Conservation (phyloP, 30 jellyfish, hydroid and myxozoan species). For the Pseudorhiza aurosa region DNA sequence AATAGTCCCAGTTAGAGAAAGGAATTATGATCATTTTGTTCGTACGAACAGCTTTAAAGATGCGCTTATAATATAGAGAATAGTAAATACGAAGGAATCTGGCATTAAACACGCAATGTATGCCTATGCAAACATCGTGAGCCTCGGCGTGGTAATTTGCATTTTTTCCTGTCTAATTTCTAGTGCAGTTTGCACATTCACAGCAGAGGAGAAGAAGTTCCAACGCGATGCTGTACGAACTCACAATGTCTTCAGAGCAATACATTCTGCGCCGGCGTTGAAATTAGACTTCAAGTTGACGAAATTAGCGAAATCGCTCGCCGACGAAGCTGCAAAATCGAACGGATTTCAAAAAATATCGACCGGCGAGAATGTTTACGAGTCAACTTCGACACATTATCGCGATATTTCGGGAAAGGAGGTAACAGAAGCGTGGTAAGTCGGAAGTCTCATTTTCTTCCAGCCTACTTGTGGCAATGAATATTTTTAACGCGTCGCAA, state of each 20-base stretch:
- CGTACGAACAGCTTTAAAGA: too few relatives aligned
- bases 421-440: slow-evolving; percentile 78
- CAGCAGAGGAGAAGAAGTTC: slow-evolving; percentile 64
- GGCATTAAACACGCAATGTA: too few relatives aligned
- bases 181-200: slow-evolving; percentile 2
- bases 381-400: slow-evolving; percentile 46
- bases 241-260: slow-evolving; percentile 82
- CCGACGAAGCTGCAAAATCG: slow-evolving; percentile 71
- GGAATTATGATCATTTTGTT: too few relatives aligned
- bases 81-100: too few relatives aligned
- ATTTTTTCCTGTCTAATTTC: background rate
- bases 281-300: slow-evolving; percentile 66
- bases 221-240: slow-evolving; percentile 70
- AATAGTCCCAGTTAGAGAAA: too few relatives aligned
- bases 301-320: slow-evolving; percentile 79
- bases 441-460: too few relatives aligned
- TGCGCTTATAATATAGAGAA: too few relatives aligned
- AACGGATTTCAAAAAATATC: slow-evolving; percentile 34
- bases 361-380: slow-evolving; percentile 62
- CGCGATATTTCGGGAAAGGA: slow-evolving; percentile 58
- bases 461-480: background rate
- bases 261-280: slow-evolving; percentile 80
- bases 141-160: background rate
- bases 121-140: too few relatives aligned
- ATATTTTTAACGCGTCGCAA: too few relatives aligned